These are phyloP conservation scores for Atta colombica DNA, from an alignment of 1,140 invertebrate species.

Conservation along the genomic window DNA sequence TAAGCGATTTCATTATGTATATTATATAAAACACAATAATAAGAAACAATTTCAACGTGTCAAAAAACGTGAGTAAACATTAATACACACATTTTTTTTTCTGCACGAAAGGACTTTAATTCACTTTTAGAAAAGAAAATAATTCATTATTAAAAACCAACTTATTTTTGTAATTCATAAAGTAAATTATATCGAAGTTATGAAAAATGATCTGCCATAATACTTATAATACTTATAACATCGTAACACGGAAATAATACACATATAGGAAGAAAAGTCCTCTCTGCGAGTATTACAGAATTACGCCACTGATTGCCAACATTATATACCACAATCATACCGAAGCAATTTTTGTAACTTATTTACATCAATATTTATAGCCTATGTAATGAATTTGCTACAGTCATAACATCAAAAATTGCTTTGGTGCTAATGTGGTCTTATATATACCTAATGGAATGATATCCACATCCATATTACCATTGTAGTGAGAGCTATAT, in stretches of 20 bases:
- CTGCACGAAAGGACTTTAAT: neutral
- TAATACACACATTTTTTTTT: neutral
- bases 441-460: conserved; percentile 47
- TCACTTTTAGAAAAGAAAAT: neutral
- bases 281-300: conserved; percentile 29
- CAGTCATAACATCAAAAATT: conserved; percentile 15
- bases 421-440: neutral
- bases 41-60: neutral
- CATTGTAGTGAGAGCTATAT: conserved; percentile 90
- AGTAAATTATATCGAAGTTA: neutral
- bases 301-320: conserved; percentile 34
- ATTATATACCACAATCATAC: conserved; percentile 7
- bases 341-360: conserved; percentile 26
- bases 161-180: neutral
- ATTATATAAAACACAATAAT: neutral
- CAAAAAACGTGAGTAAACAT: neutral
- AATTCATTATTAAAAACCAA: neutral
- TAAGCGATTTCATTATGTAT: neutral
- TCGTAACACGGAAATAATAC: neutral
- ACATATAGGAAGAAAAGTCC: neutral
- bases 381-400: too few relatives aligned
- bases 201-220: too few relatives aligned
- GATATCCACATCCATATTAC: conserved; percentile 83
- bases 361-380: neutral
- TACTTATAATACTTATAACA: too few relatives aligned